Evolutionary conservation across 2,113 vertebrate genomes (phyloP).

Genomic region (Malurus melanocephalus): DNA sequence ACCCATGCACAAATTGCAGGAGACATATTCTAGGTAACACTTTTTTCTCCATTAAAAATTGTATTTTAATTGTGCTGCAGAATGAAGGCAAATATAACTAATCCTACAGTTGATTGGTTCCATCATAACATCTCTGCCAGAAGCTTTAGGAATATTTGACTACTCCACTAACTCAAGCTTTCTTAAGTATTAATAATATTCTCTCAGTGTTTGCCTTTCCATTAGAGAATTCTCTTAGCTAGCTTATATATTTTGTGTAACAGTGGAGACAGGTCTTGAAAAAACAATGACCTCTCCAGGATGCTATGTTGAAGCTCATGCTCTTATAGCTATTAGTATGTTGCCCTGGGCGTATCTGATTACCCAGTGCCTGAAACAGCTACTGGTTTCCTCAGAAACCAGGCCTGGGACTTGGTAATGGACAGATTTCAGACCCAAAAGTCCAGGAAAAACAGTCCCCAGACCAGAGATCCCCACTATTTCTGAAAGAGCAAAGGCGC

Average conservation of each 20-base stretch:
- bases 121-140: not conserved
- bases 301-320: not conserved
- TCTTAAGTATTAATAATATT: not conserved
- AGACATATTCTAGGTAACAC: not conserved
- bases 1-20: not conserved
- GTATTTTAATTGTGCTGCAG: slow-evolving; percentile 6
- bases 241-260: not conserved
- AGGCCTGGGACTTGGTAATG: not conserved
- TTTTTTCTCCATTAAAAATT: not conserved
- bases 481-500: not conserved
- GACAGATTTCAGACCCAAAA: not conserved
- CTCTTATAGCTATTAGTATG: not conserved
- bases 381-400: slow-evolving; percentile 2
- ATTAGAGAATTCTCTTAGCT: not conserved
- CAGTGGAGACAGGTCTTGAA: slow-evolving; percentile 19
- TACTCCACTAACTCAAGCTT: not conserved
- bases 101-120: not conserved
- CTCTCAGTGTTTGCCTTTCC: not conserved
- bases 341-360: slow-evolving; percentile 16
- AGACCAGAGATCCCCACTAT: not conserved
- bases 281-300: slow-evolving; percentile 40
- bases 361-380: slow-evolving; percentile 24
- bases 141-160: not conserved
- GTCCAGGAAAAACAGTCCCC: slow-evolving; percentile 19
- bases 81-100: not conserved